These are phyloP conservation scores for Grallaria varia DNA, from an alignment of 2,113 vertebrate genomes.

Conservation along the genomic window DNA sequence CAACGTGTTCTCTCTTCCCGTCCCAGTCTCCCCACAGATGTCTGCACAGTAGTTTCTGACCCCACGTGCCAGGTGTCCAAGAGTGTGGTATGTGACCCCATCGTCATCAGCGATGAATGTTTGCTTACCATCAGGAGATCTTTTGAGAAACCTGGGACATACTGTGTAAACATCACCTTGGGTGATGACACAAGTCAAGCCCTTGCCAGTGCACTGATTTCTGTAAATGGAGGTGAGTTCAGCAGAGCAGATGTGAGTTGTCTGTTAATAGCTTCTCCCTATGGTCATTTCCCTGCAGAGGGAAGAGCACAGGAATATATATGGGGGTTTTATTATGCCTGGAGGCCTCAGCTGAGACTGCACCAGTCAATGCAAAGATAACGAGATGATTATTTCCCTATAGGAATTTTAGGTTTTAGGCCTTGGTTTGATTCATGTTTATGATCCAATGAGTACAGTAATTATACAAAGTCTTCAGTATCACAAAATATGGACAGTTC, in stretches of 20 bases:
- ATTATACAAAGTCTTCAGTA: neutral
- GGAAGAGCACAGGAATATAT: neutral
- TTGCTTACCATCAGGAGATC: slow-evolving; percentile 79
- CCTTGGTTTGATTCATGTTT: neutral
- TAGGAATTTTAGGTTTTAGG: neutral
- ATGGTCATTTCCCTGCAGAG: neutral
- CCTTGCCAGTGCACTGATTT: slow-evolving; percentile 82
- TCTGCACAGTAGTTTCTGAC: slow-evolving; percentile 87
- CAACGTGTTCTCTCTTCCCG: neutral
- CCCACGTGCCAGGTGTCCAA: slow-evolving; percentile 78
- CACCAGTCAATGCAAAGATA: neutral
- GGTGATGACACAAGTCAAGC: slow-evolving; percentile 80
- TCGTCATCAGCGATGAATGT: slow-evolving; percentile 67
- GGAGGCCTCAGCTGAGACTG: neutral
- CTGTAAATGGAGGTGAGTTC: slow-evolving; percentile 76
- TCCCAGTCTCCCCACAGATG: slow-evolving; percentile 83
- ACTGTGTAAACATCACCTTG: slow-evolving; percentile 92
- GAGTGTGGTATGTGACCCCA: slow-evolving; percentile 75
- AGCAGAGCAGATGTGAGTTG: fast-evolving
- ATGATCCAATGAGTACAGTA: neutral
- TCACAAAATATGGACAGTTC: neutral
- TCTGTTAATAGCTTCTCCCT: neutral
- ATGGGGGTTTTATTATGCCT: neutral
- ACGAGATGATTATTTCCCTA: neutral
- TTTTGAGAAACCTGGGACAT: slow-evolving; percentile 85